These are phyloP conservation scores for Monochamus alternatus DNA, from an alignment of 2,888 invertebrate species.

Conservation along the genomic window DNA sequence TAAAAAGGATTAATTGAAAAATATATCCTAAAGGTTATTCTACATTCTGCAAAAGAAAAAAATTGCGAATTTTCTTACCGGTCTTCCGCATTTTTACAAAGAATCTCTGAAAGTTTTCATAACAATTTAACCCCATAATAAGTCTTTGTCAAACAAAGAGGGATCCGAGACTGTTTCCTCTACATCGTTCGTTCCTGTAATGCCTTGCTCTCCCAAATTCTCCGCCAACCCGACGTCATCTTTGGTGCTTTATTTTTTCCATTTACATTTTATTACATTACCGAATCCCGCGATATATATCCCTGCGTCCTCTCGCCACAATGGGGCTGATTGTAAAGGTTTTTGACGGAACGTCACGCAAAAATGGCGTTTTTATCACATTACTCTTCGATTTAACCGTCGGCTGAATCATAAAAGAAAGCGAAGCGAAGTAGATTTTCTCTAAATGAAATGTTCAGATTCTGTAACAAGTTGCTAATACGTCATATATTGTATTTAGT, in stretches of 20 bases:
- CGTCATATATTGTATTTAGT: too few relatives aligned
- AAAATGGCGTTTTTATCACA: conserved; percentile 21
- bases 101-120: neutral
- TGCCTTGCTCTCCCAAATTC: neutral
- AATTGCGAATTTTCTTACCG: neutral
- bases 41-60: too few relatives aligned
- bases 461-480: too few relatives aligned
- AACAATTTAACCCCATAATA: neutral
- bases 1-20: too few relatives aligned
- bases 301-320: neutral
- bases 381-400: neutral
- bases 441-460: too few relatives aligned
- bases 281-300: neutral
- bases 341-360: conserved; percentile 15
- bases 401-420: neutral
- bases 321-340: neutral
- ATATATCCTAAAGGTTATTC: too few relatives aligned
- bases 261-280: conserved; percentile 9
- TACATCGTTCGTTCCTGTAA: neutral
- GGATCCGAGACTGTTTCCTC: neutral
- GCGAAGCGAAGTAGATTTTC: neutral
- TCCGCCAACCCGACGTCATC: neutral
- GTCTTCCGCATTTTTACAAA: neutral
- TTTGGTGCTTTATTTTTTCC: conserved; percentile 4
- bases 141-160: neutral